These are phyloP conservation scores for Trichonephila inaurata DNA, from an alignment of 1,140 invertebrate species.

Conservation along the genomic window DNA sequence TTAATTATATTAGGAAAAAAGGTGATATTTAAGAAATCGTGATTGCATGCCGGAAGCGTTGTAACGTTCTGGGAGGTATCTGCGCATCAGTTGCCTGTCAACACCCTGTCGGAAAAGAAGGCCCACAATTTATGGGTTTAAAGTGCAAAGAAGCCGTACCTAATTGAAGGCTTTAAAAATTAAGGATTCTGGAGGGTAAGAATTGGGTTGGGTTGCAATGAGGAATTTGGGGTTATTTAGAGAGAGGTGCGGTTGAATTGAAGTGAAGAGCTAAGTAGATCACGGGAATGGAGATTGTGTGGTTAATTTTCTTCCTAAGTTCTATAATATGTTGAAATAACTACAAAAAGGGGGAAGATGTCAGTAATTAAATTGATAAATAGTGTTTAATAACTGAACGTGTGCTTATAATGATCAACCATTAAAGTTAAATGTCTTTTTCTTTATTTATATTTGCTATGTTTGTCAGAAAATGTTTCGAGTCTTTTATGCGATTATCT, in stretches of 20 bases:
- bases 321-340: too few species aligned
- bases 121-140: slow-evolving; percentile 41
- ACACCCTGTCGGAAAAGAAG: slow-evolving; percentile 19
- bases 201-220: not conserved
- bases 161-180: slow-evolving; percentile 59
- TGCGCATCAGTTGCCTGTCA: not conserved
- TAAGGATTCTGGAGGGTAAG: not conserved
- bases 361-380: too few species aligned
- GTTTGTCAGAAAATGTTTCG: too few species aligned
- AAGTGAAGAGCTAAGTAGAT: not conserved
- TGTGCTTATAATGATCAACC: too few species aligned
- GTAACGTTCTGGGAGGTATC: slow-evolving; percentile 57
- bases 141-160: slow-evolving; percentile 32
- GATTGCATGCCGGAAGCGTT: slow-evolving; percentile 9
- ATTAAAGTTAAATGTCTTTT: too few species aligned
- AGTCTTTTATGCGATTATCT: too few species aligned
- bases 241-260: not conserved
- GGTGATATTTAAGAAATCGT: slow-evolving; percentile 61
- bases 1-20: slow-evolving; percentile 59
- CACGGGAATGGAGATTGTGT: not conserved
- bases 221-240: not conserved
- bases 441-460: too few species aligned
- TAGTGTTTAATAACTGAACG: too few species aligned
- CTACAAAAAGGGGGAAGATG: too few species aligned
- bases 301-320: too few species aligned